A percentile compares a stretch with the other conserved stretches of the same genome.
Evolutionary conservation across 2,797 vertebrate genomes (phyloP).

Genomic region (Neoniphon sammara): DNA sequence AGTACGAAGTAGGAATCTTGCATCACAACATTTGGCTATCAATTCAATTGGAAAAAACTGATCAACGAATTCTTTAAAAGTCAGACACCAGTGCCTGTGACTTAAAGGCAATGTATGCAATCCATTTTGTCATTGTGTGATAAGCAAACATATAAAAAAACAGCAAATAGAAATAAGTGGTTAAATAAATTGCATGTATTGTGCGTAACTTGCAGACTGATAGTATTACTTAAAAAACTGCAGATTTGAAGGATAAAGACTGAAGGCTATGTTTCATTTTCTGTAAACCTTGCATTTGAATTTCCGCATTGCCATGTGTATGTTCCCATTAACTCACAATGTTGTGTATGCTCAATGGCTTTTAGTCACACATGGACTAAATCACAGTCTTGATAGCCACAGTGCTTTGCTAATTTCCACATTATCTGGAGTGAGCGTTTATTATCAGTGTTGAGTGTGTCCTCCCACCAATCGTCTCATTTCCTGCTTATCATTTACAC

Average conservation of each 20-base stretch:
- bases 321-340: constrained; percentile 80
- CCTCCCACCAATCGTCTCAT: constrained; percentile 21
- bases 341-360: constrained; percentile 77
- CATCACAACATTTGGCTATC: too few species aligned
- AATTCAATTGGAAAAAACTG: too few species aligned
- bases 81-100: too few species aligned
- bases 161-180: too few species aligned
- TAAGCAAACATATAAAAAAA: too few species aligned
- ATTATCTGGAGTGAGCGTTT: constrained; percentile 38
- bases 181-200: too few species aligned
- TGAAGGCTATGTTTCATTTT: neutral
- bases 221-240: neutral
- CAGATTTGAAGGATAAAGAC: neutral
- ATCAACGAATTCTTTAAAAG: too few species aligned
- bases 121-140: too few species aligned
- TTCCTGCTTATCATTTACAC: constrained; percentile 42
- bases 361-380: constrained; percentile 39
- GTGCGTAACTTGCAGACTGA: too few species aligned
- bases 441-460: constrained; percentile 24
- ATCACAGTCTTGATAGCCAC: constrained; percentile 4
- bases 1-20: too few species aligned
- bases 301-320: neutral
- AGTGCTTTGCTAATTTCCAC: constrained; percentile 41
- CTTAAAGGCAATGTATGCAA: too few species aligned
- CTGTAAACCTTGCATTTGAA: too few species aligned